Evolutionary conservation across 2,888 invertebrate genomes (phyloP).

Genomic region (Homarus gammarus): DNA sequence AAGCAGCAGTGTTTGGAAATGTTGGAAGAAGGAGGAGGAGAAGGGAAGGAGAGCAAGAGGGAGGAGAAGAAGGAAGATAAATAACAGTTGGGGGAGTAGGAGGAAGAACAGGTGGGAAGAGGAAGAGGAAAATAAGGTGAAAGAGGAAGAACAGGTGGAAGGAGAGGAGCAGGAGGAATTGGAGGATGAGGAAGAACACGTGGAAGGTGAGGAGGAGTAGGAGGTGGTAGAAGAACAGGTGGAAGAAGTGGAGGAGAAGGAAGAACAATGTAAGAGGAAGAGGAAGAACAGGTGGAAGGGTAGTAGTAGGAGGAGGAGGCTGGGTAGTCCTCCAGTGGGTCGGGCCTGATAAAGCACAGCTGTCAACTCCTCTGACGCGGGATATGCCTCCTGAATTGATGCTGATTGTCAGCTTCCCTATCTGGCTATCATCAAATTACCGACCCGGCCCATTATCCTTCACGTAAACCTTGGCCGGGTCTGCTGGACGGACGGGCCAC

Average conservation of each 20-base stretch:
- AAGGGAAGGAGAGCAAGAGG: no score
- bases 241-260: background rate
- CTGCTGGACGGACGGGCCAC: no score
- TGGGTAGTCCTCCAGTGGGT: background rate
- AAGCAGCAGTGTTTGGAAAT: no score
- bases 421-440: conserved; percentile 56
- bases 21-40: no score
- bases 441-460: conserved; percentile 37
- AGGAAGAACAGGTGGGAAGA: no score
- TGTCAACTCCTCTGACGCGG: conserved; percentile 50
- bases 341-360: conserved; percentile 44
- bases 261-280: background rate
- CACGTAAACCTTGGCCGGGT: conserved; percentile 1
- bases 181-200: background rate
- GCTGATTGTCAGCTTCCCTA: conserved; percentile 48
- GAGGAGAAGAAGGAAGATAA: no score
- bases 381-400: conserved; percentile 57
- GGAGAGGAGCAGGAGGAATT: background rate
- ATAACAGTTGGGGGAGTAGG: no score
- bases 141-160: no score
- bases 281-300: background rate
- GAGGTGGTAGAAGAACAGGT: background rate
- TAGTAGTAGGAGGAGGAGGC: background rate
- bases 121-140: no score
- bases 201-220: background rate